A percentile compares a stretch with the other conserved stretches of the same genome.
Evolutionary conservation across 2,797 vertebrate genomes (phyloP).

Genomic region (Salarias fasciatus): DNA sequence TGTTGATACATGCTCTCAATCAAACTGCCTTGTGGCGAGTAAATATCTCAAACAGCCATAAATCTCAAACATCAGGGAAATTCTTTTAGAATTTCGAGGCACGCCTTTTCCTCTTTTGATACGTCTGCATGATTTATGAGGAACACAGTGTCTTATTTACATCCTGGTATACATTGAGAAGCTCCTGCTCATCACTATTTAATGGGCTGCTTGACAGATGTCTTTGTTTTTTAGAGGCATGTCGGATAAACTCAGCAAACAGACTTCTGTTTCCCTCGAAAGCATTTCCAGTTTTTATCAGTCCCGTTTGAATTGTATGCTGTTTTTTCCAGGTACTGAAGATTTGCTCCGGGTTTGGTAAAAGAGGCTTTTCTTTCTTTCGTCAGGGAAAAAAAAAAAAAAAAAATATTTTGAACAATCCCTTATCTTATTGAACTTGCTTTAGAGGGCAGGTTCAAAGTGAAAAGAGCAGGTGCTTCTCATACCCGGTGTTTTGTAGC

Average conservation of each 20-base stretch:
- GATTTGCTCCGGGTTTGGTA: neutral
- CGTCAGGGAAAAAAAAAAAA: neutral
- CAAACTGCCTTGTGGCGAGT: too few relatives aligned
- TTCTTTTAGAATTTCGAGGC: neutral
- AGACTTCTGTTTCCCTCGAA: neutral
- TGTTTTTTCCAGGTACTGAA: neutral
- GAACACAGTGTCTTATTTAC: neutral
- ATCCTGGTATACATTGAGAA: neutral
- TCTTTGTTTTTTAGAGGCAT: slow-evolving; percentile 11
- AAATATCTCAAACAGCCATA: too few relatives aligned
- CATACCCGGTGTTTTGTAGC: neutral
- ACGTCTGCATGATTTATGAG: slow-evolving; percentile 6
- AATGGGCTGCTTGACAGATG: slow-evolving; percentile 1
- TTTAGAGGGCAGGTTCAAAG: slow-evolving; percentile 1
- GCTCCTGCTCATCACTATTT: slow-evolving; percentile 1
- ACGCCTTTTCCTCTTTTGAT: neutral
- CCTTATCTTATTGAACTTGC: slow-evolving; percentile 21
- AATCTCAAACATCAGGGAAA: too few relatives aligned
- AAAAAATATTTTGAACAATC: slow-evolving; percentile 21
- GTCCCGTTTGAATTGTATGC: slow-evolving; percentile 4
- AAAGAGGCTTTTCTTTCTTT: slow-evolving; percentile 8
- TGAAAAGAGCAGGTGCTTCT: slow-evolving; percentile 15
- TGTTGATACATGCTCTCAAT: too few relatives aligned
- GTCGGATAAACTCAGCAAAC: slow-evolving; percentile 4
- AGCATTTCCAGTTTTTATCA: neutral